Evolutionary conservation across 2,113 vertebrate species (phyloP).

Genomic region (Setophaga kirtlandii): DNA sequence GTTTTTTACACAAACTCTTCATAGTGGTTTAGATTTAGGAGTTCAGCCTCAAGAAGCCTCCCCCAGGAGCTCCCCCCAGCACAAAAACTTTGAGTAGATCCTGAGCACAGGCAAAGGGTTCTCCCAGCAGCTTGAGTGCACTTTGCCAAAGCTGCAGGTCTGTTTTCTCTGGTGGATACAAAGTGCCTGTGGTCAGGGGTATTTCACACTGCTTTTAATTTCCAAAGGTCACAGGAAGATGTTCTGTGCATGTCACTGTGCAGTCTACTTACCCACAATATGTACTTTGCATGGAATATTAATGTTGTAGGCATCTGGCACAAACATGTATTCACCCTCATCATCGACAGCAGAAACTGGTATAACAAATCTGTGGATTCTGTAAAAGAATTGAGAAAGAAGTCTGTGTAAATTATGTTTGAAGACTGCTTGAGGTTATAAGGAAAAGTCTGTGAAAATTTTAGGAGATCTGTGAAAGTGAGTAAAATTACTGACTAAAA

Average conservation of each 20-base stretch:
- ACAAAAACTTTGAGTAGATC: neutral
- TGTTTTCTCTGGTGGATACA: neutral
- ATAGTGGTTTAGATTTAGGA: neutral
- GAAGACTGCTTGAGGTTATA: neutral
- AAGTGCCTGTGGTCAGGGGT: neutral
- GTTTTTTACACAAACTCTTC: neutral
- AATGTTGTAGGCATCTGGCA: conserved; percentile 89
- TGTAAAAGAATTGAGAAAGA: conserved; percentile 49
- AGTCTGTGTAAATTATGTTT: neutral
- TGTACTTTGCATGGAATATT: conserved; percentile 89
- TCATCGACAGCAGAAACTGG: conserved; percentile 82
- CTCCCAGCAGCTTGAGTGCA: neutral
- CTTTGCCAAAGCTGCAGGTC: neutral
- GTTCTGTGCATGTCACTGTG: neutral
- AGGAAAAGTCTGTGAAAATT: neutral
- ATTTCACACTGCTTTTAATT: neutral
- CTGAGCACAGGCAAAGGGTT: neutral
- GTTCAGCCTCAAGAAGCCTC: neutral
- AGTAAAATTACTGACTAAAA: neutral
- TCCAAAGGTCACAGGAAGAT: neutral
- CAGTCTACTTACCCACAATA: conserved; percentile 85
- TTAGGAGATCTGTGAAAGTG: neutral
- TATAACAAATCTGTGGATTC: conserved; percentile 89
- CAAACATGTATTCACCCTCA: conserved; percentile 92
- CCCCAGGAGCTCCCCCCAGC: neutral